Evolutionary conservation across 35 echinoderm and acorn worm genomes (phyloP), one percentile per base, ranked within the genome.

Genomic region (Heliocidaris erythrogramma): DNA sequence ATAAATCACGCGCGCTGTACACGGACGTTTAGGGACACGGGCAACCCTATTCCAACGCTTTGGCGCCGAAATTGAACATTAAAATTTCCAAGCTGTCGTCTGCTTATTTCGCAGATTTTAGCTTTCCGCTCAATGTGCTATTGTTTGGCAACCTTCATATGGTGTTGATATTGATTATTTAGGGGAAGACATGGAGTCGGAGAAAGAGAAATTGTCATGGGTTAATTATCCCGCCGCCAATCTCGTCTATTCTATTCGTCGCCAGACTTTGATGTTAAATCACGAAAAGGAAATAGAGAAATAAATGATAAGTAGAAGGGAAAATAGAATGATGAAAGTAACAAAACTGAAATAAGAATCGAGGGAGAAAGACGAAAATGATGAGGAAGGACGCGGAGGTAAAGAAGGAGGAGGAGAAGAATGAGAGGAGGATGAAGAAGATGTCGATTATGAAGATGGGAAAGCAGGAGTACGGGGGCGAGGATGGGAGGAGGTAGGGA

Each of bases 41-140:
- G 29, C 27, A 92, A n/a, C 21, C 91, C 91, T 35, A 11, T 49
- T 48, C 12, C 47, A 92, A 48, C 29, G 49, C n/a, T 30, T 59
- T 59, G 91, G 91, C 91, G 91, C 91, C 91, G 10, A 59, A 30
- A 30, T 30, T 30, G 48, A 92, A 92, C 91, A 92, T 92, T 92
- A 92, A 92, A 52, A 92, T 59, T 49, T 92, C 21, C 49, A 48
- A 49, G 29, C 47, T 92, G 91, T 50, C 91, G 91, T 92, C 91
- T 92, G 91, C 91, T 48, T 30, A 92, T 92, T 92, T 92, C 91
- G 91, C 91, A 49, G 49, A 92, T 92, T 92, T 92, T n/a, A 92
- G 14, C 42, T 89, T 89, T 27, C 47, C 31, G 31, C 31, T 89
- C 31, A 89, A 89, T 89, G 87, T 18, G 31, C 30, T 48, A 89